Percentiles rank a stretch among this genome's conserved stretches.
phyloP scores from a whole-genome alignment of 2,113 vertebrate species.

The Aleadryas rufinucha region DNA sequence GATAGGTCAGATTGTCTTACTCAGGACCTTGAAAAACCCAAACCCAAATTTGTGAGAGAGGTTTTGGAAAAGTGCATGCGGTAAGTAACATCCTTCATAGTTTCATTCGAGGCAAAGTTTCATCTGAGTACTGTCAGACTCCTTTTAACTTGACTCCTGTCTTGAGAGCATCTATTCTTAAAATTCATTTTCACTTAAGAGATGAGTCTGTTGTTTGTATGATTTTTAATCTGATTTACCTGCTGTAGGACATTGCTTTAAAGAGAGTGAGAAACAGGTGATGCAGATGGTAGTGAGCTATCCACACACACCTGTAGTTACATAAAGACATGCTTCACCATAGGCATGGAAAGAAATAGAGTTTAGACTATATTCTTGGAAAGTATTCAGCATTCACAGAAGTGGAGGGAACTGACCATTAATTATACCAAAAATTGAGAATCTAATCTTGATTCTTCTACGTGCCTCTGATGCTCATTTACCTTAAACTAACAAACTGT shows the following conservation, averaged over 20 bases:
- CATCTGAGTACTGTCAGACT: background rate
- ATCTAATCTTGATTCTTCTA: background rate
- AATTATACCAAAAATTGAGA: background rate
- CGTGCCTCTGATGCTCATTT: background rate
- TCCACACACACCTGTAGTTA: background rate
- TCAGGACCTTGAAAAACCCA: slow-evolving; percentile 89
- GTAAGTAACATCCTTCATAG: slow-evolving; percentile 64
- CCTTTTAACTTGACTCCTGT: background rate
- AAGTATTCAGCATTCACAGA: background rate
- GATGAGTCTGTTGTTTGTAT: background rate
- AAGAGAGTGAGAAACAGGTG: background rate
- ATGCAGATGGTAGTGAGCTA: background rate
- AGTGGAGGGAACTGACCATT: background rate
- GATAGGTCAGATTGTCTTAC: slow-evolving; percentile 92
- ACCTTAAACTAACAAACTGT: background rate
- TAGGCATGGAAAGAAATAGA: background rate
- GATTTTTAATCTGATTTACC: background rate
- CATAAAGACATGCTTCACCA: background rate
- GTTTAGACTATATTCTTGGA: background rate
- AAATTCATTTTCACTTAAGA: background rate
- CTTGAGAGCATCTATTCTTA: background rate
- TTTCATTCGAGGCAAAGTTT: background rate
- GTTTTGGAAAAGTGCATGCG: slow-evolving; percentile 97
- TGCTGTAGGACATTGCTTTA: background rate
- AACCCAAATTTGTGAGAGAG: slow-evolving; percentile 97